Conservation (phyloP, 2,888 invertebrate species). For the Dendrolimus pini region DNA sequence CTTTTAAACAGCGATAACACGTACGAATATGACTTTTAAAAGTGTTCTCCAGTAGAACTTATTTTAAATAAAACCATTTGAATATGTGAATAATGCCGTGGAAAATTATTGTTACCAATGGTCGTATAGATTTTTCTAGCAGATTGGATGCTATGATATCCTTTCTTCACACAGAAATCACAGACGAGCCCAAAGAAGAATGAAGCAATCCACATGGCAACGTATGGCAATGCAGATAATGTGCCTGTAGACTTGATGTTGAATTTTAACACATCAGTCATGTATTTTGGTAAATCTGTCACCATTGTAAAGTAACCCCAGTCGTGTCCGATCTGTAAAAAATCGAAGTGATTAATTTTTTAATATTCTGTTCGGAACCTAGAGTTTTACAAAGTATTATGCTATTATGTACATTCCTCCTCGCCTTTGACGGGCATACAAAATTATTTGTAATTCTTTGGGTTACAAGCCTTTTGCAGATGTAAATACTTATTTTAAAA, state of each 20-base stretch:
- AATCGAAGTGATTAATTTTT: slow-evolving; percentile 6
- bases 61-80: no score
- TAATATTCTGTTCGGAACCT: not conserved
- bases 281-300: slow-evolving; percentile 82
- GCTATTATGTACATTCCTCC: no score
- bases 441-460: no score
- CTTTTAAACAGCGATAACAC: no score
- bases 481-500: no score
- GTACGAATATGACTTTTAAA: no score
- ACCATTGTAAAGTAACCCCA: slow-evolving; percentile 85
- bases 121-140: slow-evolving; percentile 82
- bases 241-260: slow-evolving; percentile 79
- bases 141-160: slow-evolving; percentile 71
- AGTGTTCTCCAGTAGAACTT: no score
- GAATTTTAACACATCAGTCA: slow-evolving; percentile 81
- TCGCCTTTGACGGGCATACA: no score
- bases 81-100: no score
- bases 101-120: slow-evolving; percentile 66
- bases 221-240: slow-evolving; percentile 79
- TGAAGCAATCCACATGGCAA: slow-evolving; percentile 81
- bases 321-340: slow-evolving; percentile 78
- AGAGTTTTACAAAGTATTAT: no score
- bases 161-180: slow-evolving; percentile 80
- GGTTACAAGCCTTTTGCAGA: no score
- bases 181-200: slow-evolving; percentile 80